Evolutionary conservation across 2,888 invertebrate species (phyloP), one percentile per base, ranked within the genome.

Genomic region (Shargacucullia verbasci): DNA sequence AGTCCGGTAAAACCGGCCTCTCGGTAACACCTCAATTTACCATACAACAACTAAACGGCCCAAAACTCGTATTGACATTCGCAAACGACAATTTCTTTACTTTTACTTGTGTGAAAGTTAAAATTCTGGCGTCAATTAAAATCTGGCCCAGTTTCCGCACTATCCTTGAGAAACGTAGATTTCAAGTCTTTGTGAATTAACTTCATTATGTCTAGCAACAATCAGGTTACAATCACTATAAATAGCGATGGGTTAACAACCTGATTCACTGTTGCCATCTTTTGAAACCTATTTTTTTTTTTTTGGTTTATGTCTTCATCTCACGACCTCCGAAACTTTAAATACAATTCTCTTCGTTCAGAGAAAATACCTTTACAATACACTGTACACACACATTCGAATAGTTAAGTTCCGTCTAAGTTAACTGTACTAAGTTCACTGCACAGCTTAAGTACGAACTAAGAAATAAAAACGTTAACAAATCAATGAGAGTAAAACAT

Each of bases 51-150:
- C 59, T 53, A 59, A 66, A 59, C 46, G 64, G 40, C 55, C 59
- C 44, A 50, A 60, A 69, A 72, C 70, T 59, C 41, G 53, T 67
- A 62, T 73, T 62, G 54, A 70, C 57, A 61, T 65, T 70, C 60
- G 72, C 68, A 59, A 59, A 59, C 72, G 75, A 69, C 72, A 77
- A 74, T 77, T 70, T 72, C 76, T 74, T 56, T 65, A 76, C 78
- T 77, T 78, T 77, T 77, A 73, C 77, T 70, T 45, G 47, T 58
- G 77, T 71, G 77, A 77, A 77, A 77, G 77, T 75, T 58, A 56
- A 67, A 67, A 59, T 68, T 70, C 66, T 62, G 61, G 12, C 61
- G 53, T 64, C 76, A 77, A 74, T 77, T 74, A 74, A 65, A 66
- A 70, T 57, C 54, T 72, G 76, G 62, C 72, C 74, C 72, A 72